These are phyloP conservation scores for Brachyhypopomus gauderio DNA, from an alignment of 2,113 vertebrate species.

Conservation along the genomic window DNA sequence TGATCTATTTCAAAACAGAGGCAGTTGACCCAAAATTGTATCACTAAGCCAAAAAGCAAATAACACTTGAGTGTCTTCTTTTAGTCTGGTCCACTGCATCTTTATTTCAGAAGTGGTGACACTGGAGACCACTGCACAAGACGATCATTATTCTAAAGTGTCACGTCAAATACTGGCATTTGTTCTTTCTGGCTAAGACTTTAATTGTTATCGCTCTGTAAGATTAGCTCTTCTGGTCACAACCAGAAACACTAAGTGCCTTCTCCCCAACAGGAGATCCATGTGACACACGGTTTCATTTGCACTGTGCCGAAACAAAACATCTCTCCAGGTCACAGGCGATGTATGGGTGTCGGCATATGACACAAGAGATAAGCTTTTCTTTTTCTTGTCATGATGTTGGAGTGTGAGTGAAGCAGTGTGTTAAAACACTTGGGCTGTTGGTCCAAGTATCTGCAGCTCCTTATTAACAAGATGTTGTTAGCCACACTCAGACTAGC, in stretches of 20 bases:
- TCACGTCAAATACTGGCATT: too few relatives aligned
- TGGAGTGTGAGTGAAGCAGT: background rate
- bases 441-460: background rate
- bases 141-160: too few relatives aligned
- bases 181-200: background rate
- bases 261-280: background rate
- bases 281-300: constrained; percentile 35
- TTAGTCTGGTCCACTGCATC: too few relatives aligned
- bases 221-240: background rate
- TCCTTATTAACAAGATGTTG: too few relatives aligned
- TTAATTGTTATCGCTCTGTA: background rate
- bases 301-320: constrained; percentile 47
- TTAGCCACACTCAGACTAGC: too few relatives aligned
- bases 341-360: background rate
- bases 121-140: too few relatives aligned
- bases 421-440: too few relatives aligned
- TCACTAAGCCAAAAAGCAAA: too few relatives aligned
- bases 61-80: too few relatives aligned
- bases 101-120: too few relatives aligned
- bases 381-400: constrained; percentile 6
- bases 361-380: background rate
- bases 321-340: constrained; percentile 25
- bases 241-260: constrained; percentile 10
- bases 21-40: background rate
- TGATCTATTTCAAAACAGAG: background rate